Base-by-base conservation (phyloP, 2,888 invertebrate species). In the Caradrina kadenii region DNA sequence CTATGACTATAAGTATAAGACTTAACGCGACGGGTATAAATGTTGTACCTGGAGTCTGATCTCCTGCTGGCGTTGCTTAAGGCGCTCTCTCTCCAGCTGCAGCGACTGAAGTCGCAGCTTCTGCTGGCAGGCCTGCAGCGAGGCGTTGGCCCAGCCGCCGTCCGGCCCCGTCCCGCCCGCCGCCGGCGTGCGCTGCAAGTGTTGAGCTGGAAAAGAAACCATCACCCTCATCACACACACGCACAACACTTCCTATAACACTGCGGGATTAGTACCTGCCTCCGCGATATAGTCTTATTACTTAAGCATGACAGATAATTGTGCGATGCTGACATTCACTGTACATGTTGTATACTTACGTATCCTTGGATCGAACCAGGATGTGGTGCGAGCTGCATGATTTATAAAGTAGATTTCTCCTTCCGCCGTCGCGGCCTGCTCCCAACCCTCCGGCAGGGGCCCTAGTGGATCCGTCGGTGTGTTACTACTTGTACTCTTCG, bases 301-400 rank as follows among this genome's bases (percentile, higher is more conserved):
- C 35, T 71, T 22, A 62, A 67, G 59, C 62, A 58, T 59, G 48
- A 67, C 59, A 78, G 68, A 58, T 58, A 73, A 69, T 61, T 63
- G 71, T 74, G 68, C 79, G 77, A 70, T 67, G 68, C 54, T 71
- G 74, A 80, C 73, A 76, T 74, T 80, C 80, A 73, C 78, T 76
- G 63, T 76, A 73, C 73, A 79, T 89, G 63, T 65, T 62, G 42
- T 80, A 79, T 84, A 98, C 98, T 98, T 97, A 98, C 99, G 99
- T 97, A 99, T 98, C 97, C 99, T 97, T 88, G 99, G 99, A 96
- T 99, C 99, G 96, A 99, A 99, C 99, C 99, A 99, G 89, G 99
- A 99, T 82, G 99, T 99, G 89, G 98, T 99, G 95, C 98, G 97
- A 84, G 98, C 98, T 93, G 98, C 97, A 96, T 99, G 99, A 96